Base-by-base conservation (phyloP, 2,113 vertebrate genomes). In the Anas platyrhynchos region DNA sequence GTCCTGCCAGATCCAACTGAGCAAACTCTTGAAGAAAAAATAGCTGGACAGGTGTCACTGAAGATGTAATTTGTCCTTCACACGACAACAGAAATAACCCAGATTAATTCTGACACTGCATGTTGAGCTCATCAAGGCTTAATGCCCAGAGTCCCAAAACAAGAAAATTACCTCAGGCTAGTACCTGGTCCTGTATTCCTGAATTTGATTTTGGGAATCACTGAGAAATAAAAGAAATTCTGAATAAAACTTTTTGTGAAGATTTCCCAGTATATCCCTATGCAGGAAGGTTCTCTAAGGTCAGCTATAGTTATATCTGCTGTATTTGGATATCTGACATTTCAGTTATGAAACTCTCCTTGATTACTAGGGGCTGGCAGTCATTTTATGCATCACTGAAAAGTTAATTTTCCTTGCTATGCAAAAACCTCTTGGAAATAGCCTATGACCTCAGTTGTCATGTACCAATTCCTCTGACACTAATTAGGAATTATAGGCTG, bases 401-500 rank as follows among this genome's bases (percentile, higher is more conserved):
- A 84, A 91, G 68, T 44, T 86, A 81, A 68, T 88, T 84, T 84
- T 86, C 48, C 41, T 58, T 61, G 2, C 52, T 78, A 65, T 22
- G 61, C 27, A 46, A 90, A 92, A 88, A 41, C 6, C 31, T 67
- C 63, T 63, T 81, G 55, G 52, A 96, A 88, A 79, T 62, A 86
- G 52, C 59, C 46, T 86, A 18, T 79, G 74, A 94, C 86, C 90
- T 88, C 41, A 12, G 36, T 44, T 92, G 86, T 89, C 66, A 73
- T 73, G 58, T 83, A 73, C n/a, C n/a, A 87, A 48, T 87, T 97
- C 73, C 80, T 79, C 32, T 81, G 83, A 89, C 43, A 63, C 62
- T 91, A 94, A 88, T 82, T 87, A 94, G 58, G 59, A 88, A 87
- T 84, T 85, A 79, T 9, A 71, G 46, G 32, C 69, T 91, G 6